Base-by-base conservation (phyloP, 1,140 invertebrate genomes). In the Bombus polaris region DNA sequence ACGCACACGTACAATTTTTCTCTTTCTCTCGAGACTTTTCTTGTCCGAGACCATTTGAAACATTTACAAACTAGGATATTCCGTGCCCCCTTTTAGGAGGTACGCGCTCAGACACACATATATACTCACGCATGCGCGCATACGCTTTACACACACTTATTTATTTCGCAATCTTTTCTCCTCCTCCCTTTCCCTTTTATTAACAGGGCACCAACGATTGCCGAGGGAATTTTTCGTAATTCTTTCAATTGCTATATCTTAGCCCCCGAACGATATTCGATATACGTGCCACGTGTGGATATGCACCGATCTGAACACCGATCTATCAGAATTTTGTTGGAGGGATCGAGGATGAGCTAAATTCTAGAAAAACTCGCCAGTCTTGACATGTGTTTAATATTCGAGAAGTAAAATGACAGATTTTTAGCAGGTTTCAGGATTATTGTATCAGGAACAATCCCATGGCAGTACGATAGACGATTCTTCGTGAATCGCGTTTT, bases 1-100 rank as follows among this genome's bases (percentile, higher is more conserved):
- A 44, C 18, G 2, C 62, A 2, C n/a, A 1, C 47, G 6, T 70
- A 25, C 80, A 10, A 18, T 39, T 37, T 62, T 22, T 44, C 70
- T 47, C 70, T 32, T 22, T 25, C 39, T 42, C 12, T 81, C 47
- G 18, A 47, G 32, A 5, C 25, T 47, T n/a, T 37, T 62, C 15
- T 80, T 35, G 13, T 15, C 42, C 28, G 39, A 81, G 72, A 66
- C 68, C 59, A 68, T 32, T 44, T 76, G 66, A 83, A 65, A 82
- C 81, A 76, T 83, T 75, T 76, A 76, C 57, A 83, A 83, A 83
- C 42, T 76, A 83, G 62, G 72, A 83, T 83, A 66, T 66, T 53
- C 44, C 44, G 72, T 35, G 32, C 47, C 35, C 28, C 44, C 8
- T 44, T 22, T 59, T n/a, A 18, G 25, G 47, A 57, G 18, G 32